Base-by-base conservation (phyloP, 2,888 invertebrate species). In the Globia sparganii region DNA sequence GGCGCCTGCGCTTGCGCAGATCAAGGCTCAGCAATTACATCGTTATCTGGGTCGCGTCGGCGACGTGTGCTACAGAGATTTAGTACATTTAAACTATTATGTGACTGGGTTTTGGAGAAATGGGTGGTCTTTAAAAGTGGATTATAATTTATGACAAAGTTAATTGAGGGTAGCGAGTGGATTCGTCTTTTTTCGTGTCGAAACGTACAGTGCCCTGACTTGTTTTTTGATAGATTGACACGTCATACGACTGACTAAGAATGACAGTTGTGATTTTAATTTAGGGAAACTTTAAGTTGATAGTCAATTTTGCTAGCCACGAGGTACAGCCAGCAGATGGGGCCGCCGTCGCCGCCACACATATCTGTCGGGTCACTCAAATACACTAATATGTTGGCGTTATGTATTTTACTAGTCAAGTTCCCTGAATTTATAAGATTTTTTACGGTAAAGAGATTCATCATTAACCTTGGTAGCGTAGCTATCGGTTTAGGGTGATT, bases 1-100 rank as follows among this genome's bases (percentile, higher is more conserved):
- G 90, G 88, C 88, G 88, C 87, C 81, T 83, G 89, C 86, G 87
- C 85, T 77, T 66, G 86, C 80, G 78, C 86, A 81, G 87, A 88
- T 86, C 90, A 90, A 90, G 90, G 90, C 78, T 86, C 70, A 64
- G 87, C 86, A 89, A 87, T 88, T 88, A 88, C 80, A 80, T 80
- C 85, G 86, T 85, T 85, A 88, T 88, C 86, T 88, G 83, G 88
- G 87, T 88, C 88, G 83, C 81, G 77, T 66, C 46, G 84, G 56
- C 58, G 81, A 86, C 87, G 77, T 79, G 76, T 80, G 80, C 82
- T 75, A 69, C 74, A 56, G 77, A 80, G 82, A 86, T 82, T 87
- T 80, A 86, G 49, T 81, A 61, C 64, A 43, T 73, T 83, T 76
- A 34, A 61, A 64, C 72, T 72, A 74, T 74, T 70, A 77, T 67